These are phyloP conservation scores for Baccha elongata DNA, from an alignment of 2,888 invertebrate species.

Conservation along the genomic window DNA sequence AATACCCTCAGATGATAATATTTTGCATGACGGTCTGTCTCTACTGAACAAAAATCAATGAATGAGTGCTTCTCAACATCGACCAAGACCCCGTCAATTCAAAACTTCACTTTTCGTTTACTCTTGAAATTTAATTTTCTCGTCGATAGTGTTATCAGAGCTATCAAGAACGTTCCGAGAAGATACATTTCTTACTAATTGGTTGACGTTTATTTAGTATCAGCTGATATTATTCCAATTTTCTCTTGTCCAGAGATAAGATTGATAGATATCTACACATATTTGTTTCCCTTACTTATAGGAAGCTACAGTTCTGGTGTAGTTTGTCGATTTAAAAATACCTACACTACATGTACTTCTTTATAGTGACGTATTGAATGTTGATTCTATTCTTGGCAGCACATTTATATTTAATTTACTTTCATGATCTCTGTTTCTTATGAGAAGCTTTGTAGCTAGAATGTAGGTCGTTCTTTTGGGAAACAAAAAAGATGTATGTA, in stretches of 20 bases:
- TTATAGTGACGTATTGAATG: not conserved
- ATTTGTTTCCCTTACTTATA: not conserved
- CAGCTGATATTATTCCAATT: conserved; percentile 16
- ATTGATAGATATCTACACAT: too few species aligned
- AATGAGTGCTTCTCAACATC: not conserved
- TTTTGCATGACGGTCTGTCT: not conserved
- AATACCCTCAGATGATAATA: not conserved
- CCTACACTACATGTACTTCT: too few species aligned
- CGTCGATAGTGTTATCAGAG: conserved; percentile 1
- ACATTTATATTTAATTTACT: not conserved
- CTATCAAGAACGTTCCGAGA: not conserved
- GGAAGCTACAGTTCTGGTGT: not conserved
- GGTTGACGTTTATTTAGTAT: not conserved
- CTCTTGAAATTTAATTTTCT: not conserved
- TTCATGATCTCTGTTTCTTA: not conserved
- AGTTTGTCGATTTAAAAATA: not conserved
- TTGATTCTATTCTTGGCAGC: not conserved
- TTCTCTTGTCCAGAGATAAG: conserved; percentile 14
- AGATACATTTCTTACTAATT: not conserved
- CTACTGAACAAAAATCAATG: not conserved
- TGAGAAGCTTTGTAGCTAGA: too few species aligned
- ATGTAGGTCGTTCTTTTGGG: too few species aligned
- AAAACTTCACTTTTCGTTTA: not conserved
- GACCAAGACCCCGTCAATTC: not conserved
- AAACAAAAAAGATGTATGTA: too few species aligned